Conservation (phyloP, 2,888 invertebrate species). For the Tachina fera region DNA sequence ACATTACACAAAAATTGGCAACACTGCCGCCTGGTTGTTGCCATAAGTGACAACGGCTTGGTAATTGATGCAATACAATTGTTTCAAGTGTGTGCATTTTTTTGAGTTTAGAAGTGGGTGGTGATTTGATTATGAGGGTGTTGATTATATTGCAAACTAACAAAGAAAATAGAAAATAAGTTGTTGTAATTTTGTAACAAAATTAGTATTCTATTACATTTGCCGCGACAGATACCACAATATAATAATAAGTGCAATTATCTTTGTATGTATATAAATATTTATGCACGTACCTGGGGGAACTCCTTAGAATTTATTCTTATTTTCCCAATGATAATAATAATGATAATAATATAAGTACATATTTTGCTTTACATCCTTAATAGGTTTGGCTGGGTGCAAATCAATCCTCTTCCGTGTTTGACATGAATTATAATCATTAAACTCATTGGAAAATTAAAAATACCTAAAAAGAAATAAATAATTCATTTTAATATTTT, state of each 20-base stretch:
- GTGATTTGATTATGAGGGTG: conserved; percentile 29
- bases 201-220: conserved; percentile 21
- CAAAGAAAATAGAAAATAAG: conserved; percentile 42
- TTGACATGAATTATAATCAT: no score
- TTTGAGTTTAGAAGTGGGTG: conserved; percentile 41
- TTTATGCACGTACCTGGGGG: neutral
- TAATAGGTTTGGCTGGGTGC: no score
- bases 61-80: conserved; percentile 22
- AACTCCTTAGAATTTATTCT: conserved; percentile 4
- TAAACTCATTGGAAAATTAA: no score
- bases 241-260: no score
- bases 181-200: conserved; percentile 7
- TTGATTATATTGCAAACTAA: conserved; percentile 42
- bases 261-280: neutral
- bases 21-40: neutral
- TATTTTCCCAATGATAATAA: no score
- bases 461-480: no score
- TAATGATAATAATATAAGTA: no score
- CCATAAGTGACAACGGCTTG: conserved; percentile 2
- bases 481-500: no score
- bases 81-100: neutral
- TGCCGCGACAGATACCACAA: neutral
- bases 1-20: no score
- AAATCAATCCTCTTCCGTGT: no score
- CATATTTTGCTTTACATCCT: no score